Base-by-base conservation (phyloP, 2,888 invertebrate genomes). In the Mythimna loreyi region DNA sequence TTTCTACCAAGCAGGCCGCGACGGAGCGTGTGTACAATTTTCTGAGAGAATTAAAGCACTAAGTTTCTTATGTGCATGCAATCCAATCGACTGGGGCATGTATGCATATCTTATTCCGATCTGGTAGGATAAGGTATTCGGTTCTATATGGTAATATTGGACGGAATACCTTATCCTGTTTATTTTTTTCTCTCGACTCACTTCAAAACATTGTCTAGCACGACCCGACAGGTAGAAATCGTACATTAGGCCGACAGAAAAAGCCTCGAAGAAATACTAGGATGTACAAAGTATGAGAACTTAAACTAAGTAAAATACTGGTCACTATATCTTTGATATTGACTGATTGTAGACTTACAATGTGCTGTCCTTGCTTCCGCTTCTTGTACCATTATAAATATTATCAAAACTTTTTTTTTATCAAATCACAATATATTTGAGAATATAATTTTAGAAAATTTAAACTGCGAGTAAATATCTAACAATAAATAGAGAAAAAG, bases 301-400 rank as follows among this genome's bases (percentile, higher is more conserved):
- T 79, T 81, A 85, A 76, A 68, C 65, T 81, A 79, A 25, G 43
- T 73, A 81, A 67, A 85, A 85, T 85, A 85, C 85, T 83, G 85
- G 64, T 83, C 78, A 72, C 65, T 72, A 65, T 73, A 75, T 73
- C 66, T 61, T 77, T 69, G 69, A 75, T 70, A 63, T 69, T 66
- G 49, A 72, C 58, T 71, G 45, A 62, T 49, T 58, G 19, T 56
- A 45, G 62, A 73, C 70, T 65, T 47, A 59, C 43, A 60, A 33
- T 25, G n/a, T 56, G 47, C 52, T 72, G 63, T 59, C 58, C 23
- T 45, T 49, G 53, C 56, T 62, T 67, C 36, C 36, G 36, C 23
- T 62, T 77, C 60, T 72, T 76, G 77, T 72, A 76, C 62, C 73
- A 73, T 76, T 65, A 75, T 60, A 68, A 65, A 75, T 74, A 74